Evolutionary conservation across 2,797 vertebrate genomes (phyloP), one percentile per base, ranked within the genome.

Genomic region (Parauchenoglanis ngamensis): DNA sequence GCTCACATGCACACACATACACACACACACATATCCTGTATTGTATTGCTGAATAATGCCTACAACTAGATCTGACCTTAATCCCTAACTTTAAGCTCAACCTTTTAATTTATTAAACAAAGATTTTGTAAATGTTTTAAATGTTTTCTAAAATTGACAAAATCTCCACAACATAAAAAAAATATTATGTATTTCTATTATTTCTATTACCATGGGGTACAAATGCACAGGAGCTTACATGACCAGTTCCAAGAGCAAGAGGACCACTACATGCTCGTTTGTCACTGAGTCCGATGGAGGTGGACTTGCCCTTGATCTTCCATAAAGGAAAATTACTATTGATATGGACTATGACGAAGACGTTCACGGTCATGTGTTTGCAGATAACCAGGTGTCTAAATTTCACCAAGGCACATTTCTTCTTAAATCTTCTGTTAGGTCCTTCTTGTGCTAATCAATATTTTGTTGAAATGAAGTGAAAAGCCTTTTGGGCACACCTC

Each of bases 371-470:
- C 92, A 92, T 92, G 90, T 91, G 25, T 93, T 92, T 92, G 90
- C 84, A 93, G 90, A 89, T 93, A 92, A 92, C 92, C 90, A 93
- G 92, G 93, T 88, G 90, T 95, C 92, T 95, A 96, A 93, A 94
- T 95, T 93, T 94, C 56, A 73, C 31, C 13, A 8, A 83, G 91
- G 92, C 90, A 90, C 90, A 89, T 89, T 79, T 87, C 89, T 87
- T 85, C 86, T 82, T 84, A 65, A 11, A 86, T 79, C 89, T 79
- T 79, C 86, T 85, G 78, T 87, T 89, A 49, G 49, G 0, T 49
- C 49, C 49, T 49, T 49, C 49, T 49, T 89, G 67, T 63, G 28
- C 91, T 93, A 92, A 96, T 95, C 94, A 95, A 95, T 95, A 95
- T 94, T 92, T 94, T 93, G 93, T 76, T 76, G 88, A 91, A 89